phyloP scores from a whole-genome alignment of 2,113 vertebrate genomes.

The Dicentrarchus labrax region DNA sequence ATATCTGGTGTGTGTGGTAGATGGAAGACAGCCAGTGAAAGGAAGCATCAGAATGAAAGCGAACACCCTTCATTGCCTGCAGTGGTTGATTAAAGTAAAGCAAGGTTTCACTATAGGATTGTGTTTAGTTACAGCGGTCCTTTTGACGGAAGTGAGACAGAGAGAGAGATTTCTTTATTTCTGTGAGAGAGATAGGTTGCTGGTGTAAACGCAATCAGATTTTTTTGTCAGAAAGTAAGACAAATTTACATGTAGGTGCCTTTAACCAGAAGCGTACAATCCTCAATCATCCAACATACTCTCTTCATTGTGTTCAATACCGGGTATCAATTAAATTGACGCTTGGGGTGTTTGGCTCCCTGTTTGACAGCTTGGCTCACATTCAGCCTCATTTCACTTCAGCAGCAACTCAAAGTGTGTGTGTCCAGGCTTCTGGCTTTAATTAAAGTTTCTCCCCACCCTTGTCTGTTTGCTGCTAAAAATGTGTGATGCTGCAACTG shows the following conservation, averaged over 20 bases:
- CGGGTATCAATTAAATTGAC: constrained; percentile 34
- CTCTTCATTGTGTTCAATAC: constrained; percentile 18
- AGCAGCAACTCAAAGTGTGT: not conserved
- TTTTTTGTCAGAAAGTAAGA: not conserved
- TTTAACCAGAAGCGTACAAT: not conserved
- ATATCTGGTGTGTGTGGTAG: constrained; percentile 1
- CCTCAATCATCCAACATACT: constrained; percentile 8
- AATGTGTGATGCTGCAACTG: constrained; percentile 5
- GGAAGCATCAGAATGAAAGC: constrained; percentile 19
- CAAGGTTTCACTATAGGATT: not conserved
- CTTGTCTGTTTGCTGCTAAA: constrained; percentile 9
- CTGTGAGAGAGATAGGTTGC: not conserved
- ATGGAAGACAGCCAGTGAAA: constrained; percentile 31
- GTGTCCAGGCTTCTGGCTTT: constrained; percentile 12
- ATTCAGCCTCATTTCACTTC: constrained; percentile 36
- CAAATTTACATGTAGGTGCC: not conserved
- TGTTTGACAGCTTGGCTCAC: constrained; percentile 41
- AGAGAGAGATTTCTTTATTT: not conserved
- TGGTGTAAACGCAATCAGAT: not conserved
- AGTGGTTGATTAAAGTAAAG: constrained; percentile 17
- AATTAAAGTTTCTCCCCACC: constrained; percentile 31
- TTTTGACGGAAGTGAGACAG: not conserved
- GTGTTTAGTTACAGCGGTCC: not conserved
- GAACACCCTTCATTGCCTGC: not conserved
- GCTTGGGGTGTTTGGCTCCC: constrained; percentile 34